phyloP scores from a whole-genome alignment of 2,888 invertebrate species.

The Megaustenia siamemsis region DNA sequence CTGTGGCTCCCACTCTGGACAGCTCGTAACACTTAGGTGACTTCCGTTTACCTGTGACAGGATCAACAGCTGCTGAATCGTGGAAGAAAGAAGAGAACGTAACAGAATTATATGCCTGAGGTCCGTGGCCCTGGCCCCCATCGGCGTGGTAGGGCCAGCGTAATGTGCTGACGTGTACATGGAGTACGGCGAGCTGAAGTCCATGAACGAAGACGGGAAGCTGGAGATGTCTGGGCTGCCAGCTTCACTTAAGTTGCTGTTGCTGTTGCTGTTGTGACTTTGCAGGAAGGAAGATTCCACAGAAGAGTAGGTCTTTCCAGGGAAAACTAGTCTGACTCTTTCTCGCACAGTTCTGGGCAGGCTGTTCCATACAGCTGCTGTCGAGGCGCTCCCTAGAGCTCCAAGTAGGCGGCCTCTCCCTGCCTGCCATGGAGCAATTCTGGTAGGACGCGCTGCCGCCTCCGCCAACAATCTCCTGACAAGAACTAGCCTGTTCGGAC shows the following conservation, averaged over 20 bases:
- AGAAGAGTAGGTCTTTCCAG: not conserved
- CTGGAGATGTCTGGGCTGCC: slow-evolving; percentile 39
- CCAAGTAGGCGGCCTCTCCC: not conserved
- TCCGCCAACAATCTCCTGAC: not conserved
- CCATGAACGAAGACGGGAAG: slow-evolving; percentile 45
- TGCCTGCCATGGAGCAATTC: not conserved
- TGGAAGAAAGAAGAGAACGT: slow-evolving; percentile 27
- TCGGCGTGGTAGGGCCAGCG: slow-evolving; percentile 18
- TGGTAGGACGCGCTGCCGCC: not conserved
- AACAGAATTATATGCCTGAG: not conserved
- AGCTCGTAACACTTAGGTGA: slow-evolving; percentile 53
- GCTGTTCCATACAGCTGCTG: slow-evolving; percentile 40
- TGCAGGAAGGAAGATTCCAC: not conserved
- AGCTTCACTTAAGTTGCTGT: not conserved
- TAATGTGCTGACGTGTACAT: slow-evolving; percentile 28
- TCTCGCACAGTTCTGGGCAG: not conserved
- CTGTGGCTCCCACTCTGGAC: slow-evolving; percentile 73
- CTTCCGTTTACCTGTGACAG: slow-evolving; percentile 36
- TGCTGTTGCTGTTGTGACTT: slow-evolving; percentile 24
- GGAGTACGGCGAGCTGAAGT: slow-evolving; percentile 44
- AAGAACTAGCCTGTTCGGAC: not conserved
- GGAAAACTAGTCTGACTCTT: slow-evolving; percentile 2
- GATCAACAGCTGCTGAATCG: not conserved
- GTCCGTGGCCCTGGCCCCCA: not conserved
- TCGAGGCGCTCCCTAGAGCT: not conserved